Conservation (phyloP, 2,797 vertebrate genomes). For the Gymnopithys bicolor region DNA sequence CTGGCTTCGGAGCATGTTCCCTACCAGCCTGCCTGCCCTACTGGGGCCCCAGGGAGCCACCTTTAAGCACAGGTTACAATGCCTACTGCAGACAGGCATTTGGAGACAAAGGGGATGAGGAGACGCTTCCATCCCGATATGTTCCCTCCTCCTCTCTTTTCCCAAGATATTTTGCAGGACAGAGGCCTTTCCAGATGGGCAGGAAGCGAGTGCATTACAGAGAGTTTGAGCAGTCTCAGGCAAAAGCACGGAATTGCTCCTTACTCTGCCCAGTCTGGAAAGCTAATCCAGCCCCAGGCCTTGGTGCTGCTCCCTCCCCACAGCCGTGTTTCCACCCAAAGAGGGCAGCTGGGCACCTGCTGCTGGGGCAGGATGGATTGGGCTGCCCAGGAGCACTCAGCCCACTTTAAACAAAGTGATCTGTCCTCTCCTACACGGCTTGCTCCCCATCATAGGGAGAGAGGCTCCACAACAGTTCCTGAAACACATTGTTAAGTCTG, state of each 20-base stretch:
- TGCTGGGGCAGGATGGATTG: background rate
- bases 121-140: background rate
- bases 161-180: background rate
- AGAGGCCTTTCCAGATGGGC: conserved; percentile 20
- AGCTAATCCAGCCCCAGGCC: background rate
- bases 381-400: background rate
- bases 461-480: background rate
- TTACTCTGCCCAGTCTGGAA: background rate
- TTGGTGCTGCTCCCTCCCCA: background rate
- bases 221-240: background rate
- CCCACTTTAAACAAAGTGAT: background rate
- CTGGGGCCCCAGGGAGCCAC: background rate
- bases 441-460: background rate
- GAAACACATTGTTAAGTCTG: background rate
- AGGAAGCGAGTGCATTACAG: background rate
- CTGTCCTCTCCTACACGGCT: background rate
- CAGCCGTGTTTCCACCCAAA: background rate
- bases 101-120: background rate
- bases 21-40: background rate
- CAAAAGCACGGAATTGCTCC: background rate
- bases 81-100: background rate
- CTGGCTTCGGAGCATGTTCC: background rate
- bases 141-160: background rate
- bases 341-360: background rate
- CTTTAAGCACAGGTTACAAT: background rate